Conservation (phyloP, 1,140 invertebrate species). For the Ostrea denselamellosa region DNA sequence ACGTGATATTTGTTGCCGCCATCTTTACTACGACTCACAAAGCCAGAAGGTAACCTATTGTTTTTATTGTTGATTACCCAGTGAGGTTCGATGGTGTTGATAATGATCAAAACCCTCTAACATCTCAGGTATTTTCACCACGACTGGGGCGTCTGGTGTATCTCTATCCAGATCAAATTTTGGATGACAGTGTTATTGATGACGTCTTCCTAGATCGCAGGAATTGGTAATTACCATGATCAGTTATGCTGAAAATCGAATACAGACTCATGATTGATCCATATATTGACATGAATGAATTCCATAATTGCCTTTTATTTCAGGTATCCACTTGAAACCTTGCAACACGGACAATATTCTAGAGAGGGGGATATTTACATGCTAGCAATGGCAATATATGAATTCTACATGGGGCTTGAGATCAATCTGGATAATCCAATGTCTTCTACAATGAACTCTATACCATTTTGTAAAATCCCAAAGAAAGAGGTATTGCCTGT, state of each 20-base stretch:
- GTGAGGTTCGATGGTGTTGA: not conserved
- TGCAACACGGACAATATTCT: slow-evolving; percentile 52
- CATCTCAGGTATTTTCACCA: slow-evolving; percentile 42
- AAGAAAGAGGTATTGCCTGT: slow-evolving; percentile 26
- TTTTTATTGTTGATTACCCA: not conserved
- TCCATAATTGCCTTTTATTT: not conserved
- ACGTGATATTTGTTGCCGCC: slow-evolving; percentile 45
- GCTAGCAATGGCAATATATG: slow-evolving; percentile 53
- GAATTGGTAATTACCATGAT: slow-evolving; percentile 38
- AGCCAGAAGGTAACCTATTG: not conserved
- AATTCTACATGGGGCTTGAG: slow-evolving; percentile 51
- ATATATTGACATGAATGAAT: not conserved
- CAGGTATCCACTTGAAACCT: slow-evolving; percentile 52
- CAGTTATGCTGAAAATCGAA: not conserved
- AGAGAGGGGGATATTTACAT: slow-evolving; percentile 53
- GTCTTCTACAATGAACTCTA: slow-evolving; percentile 26
- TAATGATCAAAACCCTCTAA: not conserved
- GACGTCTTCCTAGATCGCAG: slow-evolving; percentile 19
- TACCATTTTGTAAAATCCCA: slow-evolving; percentile 48
- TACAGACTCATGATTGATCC: not conserved
- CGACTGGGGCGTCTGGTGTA: slow-evolving; percentile 44
- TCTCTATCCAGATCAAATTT: not conserved
- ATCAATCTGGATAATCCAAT: slow-evolving; percentile 13
- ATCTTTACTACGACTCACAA: not conserved
- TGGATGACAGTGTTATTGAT: slow-evolving; percentile 52